A percentile compares a stretch with the other conserved stretches of the same genome.
These are phyloP conservation scores for Climacteris rufus DNA, from an alignment of 2,113 vertebrate species.

Conservation along the genomic window DNA sequence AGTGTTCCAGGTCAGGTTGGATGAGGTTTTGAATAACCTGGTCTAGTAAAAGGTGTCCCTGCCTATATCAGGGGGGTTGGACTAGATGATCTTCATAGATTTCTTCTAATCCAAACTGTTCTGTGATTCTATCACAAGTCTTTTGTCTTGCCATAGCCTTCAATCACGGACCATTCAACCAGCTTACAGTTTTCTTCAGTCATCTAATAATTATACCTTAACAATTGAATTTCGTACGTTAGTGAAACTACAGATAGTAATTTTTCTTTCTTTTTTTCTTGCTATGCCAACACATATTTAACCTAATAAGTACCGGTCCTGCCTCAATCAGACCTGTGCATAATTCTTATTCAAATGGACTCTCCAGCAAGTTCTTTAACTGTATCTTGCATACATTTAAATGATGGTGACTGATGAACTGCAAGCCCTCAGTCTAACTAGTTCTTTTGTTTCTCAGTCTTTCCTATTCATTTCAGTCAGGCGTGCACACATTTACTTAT, in stretches of 20 bases:
- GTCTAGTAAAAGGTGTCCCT: neutral
- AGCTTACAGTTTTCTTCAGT: neutral
- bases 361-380: neutral
- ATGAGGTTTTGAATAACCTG: neutral
- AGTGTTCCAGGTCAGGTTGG: neutral
- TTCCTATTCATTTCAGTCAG: neutral
- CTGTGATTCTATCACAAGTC: neutral
- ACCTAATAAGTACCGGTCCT: neutral
- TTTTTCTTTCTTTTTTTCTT: neutral
- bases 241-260: neutral
- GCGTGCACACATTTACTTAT: neutral
- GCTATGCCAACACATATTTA: neutral
- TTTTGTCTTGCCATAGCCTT: neutral
- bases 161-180: neutral
- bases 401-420: neutral
- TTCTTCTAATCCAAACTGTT: neutral
- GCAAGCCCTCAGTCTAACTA: neutral
- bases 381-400: neutral
- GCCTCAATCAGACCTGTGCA: neutral
- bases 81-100: neutral
- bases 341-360: neutral
- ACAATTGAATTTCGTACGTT: neutral
- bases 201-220: neutral
- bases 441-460: neutral
- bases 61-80: rapidly evolving